Evolutionary conservation across 1,140 invertebrate genomes (phyloP), one percentile per base, ranked within the genome.

Genomic region (Ceratosolen fusciceps): DNA sequence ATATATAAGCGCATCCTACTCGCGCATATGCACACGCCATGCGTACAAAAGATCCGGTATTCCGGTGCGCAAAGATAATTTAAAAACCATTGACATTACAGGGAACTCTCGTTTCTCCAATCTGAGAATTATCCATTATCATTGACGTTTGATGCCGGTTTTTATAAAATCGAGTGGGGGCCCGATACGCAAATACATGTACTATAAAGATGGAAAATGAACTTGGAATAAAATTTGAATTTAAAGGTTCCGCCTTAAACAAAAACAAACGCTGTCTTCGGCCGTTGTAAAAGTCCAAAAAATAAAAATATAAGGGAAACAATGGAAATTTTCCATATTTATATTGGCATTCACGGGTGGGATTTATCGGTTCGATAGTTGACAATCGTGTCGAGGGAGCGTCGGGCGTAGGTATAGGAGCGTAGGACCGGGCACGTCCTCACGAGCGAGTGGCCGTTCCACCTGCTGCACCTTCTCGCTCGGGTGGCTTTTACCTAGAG

Each of bases 401-500:
- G 3, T 60, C 56, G 56, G n/a, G 2, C n/a, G 26, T 7, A 31
- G 4, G n/a, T 8, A 60, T 19, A n/a, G 10, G 56, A 31, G 24
- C 56, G 26, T 19, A 56, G 24, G 1, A 5, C 39, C 37, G 3
- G 21, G 65, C 1, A 26, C 37, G 14, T 43, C 65, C 34, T n/a
- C 10, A 26, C 12, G 29, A 34, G 16, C 31, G 16, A 31, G 29
- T 34, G n/a, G 7, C 8, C 37, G 65, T 67, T 67, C 65, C 65
- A 67, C 65, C 39, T 67, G 65, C 65, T 67, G 65, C 65, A 43
- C 65, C 37, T n/a, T 14, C 37, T 37, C 65, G 65, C 65, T 67
- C 65, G 34, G 37, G 12, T 67, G 65, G 7, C n/a, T 24, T 24
- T 67, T 34, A 34, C 14, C 29, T 21, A 19, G 58, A 62, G 19